A percentile compares a stretch with the other conserved stretches of the same genome.
Conservation (phyloP, 92 coral and sea anemone genomes). For the Porites rus region DNA sequence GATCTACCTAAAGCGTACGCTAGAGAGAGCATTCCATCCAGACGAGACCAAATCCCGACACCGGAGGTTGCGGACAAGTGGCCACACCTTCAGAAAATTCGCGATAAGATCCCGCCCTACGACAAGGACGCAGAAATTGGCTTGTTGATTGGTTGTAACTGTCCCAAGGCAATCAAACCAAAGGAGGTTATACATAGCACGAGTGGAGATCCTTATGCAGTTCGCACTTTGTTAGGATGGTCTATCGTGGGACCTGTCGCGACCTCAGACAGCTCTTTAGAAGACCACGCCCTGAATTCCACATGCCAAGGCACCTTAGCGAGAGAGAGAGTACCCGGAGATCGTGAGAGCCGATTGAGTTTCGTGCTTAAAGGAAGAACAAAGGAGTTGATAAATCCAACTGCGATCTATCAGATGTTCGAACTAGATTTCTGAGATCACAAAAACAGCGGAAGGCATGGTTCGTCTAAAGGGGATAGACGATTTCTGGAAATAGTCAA, state of each 20-base stretch:
- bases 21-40: too few species aligned
- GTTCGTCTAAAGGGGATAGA: constrained; percentile 59
- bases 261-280: constrained; percentile 1
- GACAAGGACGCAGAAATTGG: background rate
- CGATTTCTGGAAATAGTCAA: constrained; percentile 39
- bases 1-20: too few species aligned
- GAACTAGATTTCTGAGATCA: constrained; percentile 66
- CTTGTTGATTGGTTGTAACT: background rate
- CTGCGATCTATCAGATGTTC: constrained; percentile 52
- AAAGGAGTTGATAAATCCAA: constrained; percentile 56
- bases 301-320: constrained; percentile 19
- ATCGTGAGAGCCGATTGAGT: background rate
- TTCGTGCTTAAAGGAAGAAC: constrained; percentile 12
- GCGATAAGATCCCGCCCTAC: background rate
- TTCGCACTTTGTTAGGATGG: constrained; percentile 67
- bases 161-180: constrained; percentile 23
- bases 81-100: background rate
- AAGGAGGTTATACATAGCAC: constrained; percentile 60
- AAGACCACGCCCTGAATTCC: background rate
- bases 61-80: background rate
- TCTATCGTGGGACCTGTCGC: constrained; percentile 63
- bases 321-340: constrained; percentile 8
- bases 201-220: constrained; percentile 64
- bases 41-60: too few species aligned
- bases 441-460: constrained; percentile 20